These are phyloP conservation scores for Aepyceros melampus DNA, from an alignment of 2,113 vertebrate genomes.

Conservation along the genomic window DNA sequence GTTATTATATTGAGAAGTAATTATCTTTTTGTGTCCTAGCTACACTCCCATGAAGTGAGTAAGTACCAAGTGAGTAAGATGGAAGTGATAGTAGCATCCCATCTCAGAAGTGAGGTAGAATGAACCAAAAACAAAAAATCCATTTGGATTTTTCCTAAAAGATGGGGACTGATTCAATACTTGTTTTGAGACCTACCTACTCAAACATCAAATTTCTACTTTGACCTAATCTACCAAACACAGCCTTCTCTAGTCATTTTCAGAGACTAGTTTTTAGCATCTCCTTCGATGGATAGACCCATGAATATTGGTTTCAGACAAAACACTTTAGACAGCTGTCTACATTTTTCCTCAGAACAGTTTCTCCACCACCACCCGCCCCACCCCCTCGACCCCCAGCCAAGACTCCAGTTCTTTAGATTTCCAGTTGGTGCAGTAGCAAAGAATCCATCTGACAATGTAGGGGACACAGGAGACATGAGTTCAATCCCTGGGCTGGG, in stretches of 20 bases:
- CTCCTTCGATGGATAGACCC: neutral
- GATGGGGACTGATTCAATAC: neutral
- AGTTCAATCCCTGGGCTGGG: neutral
- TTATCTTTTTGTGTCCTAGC: neutral
- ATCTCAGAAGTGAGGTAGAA: neutral
- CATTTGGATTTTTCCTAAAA: neutral
- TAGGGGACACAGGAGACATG: neutral
- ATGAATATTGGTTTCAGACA: neutral
- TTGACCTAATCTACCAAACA: neutral
- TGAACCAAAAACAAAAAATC: neutral
- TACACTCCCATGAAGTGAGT: neutral
- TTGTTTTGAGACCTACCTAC: neutral
- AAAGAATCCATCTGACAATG: neutral
- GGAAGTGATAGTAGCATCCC: neutral
- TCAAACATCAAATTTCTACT: neutral
- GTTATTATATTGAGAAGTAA: neutral
- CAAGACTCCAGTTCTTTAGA: neutral
- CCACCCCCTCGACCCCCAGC: fast-evolving
- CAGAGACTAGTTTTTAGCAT: neutral
- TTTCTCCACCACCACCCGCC: neutral
- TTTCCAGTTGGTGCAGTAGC: neutral
- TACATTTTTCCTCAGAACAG: neutral
- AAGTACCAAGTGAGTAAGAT: neutral
- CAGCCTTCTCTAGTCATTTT: neutral
- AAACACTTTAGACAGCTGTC: neutral